Conservation (phyloP, 2,113 vertebrate species). For the Podarcis cretensis region DNA sequence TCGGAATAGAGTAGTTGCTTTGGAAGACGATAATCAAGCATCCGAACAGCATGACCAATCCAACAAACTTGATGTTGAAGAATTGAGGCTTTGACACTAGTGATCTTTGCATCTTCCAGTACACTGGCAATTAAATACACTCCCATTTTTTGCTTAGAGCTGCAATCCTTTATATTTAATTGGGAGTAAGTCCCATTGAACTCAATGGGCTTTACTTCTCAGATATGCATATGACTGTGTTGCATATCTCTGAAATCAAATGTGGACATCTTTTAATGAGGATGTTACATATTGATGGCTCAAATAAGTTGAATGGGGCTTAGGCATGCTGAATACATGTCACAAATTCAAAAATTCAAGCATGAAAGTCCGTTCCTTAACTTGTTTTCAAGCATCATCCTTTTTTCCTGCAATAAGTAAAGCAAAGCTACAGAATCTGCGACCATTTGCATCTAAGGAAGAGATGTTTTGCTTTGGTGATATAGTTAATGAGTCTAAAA, state of each 20-base stretch:
- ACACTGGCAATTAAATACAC: slow-evolving; percentile 42
- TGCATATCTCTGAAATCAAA: slow-evolving; percentile 35
- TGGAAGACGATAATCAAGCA: too few species aligned
- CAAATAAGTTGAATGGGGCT: slow-evolving; percentile 67
- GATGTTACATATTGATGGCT: slow-evolving; percentile 52
- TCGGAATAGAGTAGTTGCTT: too few species aligned
- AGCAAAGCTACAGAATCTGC: slow-evolving; percentile 84
- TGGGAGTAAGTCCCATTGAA: neutral
- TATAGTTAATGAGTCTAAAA: slow-evolving; percentile 94
- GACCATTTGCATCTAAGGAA: slow-evolving; percentile 87
- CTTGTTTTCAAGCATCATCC: slow-evolving; percentile 83
- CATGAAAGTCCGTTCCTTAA: slow-evolving; percentile 79
- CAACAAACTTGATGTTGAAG: too few species aligned
- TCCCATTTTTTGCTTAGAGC: slow-evolving; percentile 50
- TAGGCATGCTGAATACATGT: slow-evolving; percentile 63
- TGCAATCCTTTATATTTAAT: neutral
- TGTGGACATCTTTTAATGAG: slow-evolving; percentile 60
- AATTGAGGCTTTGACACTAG: too few species aligned
- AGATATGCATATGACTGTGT: neutral
- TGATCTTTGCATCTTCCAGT: too few species aligned
- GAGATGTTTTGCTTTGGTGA: slow-evolving; percentile 90
- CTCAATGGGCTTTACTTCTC: neutral
- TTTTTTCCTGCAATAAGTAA: slow-evolving; percentile 85
- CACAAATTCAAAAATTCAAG: slow-evolving; percentile 79
- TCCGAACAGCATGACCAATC: too few species aligned